These are phyloP conservation scores for Euthynnus affinis DNA, from an alignment of 2,797 vertebrate species.

Conservation along the genomic window DNA sequence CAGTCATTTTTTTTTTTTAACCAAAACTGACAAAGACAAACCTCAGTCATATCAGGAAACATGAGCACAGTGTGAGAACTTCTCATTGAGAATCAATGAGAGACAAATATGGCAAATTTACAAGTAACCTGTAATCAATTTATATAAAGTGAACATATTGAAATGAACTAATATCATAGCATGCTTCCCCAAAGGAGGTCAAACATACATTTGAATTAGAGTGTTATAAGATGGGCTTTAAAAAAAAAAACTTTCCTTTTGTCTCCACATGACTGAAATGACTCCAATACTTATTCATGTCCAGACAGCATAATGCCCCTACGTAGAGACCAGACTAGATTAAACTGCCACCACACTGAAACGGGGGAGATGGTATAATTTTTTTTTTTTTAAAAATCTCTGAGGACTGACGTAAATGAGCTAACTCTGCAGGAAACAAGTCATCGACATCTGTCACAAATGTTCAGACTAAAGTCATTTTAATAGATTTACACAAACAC, in stretches of 20 bases:
- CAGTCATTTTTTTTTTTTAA: constrained; percentile 5
- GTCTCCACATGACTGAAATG: constrained; percentile 39
- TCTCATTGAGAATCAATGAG: not conserved
- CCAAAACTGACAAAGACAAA: constrained; percentile 2
- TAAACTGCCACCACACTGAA: constrained; percentile 21
- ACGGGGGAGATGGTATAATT: constrained; percentile 46
- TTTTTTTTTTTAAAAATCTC: constrained; percentile 30
- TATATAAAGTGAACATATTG: not conserved
- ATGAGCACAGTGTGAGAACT: not conserved
- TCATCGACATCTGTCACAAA: constrained; percentile 50
- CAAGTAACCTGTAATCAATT: not conserved
- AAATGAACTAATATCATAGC: not conserved
- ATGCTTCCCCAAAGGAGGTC: not conserved
- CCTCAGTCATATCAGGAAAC: constrained; percentile 13
- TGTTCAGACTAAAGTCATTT: constrained; percentile 31
- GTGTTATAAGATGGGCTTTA: constrained; percentile 2
- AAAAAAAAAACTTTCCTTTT: constrained; percentile 26
- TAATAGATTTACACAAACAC: constrained; percentile 53
- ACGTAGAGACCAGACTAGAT: constrained; percentile 41
- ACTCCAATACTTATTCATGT: constrained; percentile 40
- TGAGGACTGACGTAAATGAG: constrained; percentile 40
- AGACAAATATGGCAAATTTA: not conserved
- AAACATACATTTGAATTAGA: constrained; percentile 5
- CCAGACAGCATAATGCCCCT: constrained; percentile 57
- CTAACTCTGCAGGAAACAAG: constrained; percentile 36